phyloP scores from a whole-genome alignment of 2,888 invertebrate genomes.

The Dione juno region DNA sequence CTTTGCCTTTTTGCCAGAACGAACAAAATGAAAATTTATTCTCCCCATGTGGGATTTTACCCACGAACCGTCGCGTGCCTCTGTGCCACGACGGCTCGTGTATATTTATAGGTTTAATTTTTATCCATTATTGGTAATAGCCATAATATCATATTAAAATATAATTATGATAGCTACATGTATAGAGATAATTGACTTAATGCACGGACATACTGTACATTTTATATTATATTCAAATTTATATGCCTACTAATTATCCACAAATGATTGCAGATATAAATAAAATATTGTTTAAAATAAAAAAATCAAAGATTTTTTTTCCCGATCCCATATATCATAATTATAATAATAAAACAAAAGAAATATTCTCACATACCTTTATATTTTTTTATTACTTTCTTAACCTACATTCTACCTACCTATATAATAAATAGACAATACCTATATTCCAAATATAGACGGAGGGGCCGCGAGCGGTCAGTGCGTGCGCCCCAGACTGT shows the following conservation, averaged over 20 bases:
- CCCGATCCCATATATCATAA: too few species aligned
- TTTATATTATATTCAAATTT: not conserved
- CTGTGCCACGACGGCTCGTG: not conserved
- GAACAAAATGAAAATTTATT: too few species aligned
- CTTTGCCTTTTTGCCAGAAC: not conserved
- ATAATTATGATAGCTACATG: too few species aligned
- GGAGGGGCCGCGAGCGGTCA: constrained; percentile 67
- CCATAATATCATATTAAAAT: too few species aligned
- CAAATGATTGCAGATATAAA: not conserved
- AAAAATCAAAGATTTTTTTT: not conserved
- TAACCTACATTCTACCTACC: constrained; percentile 2
- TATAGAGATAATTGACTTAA: too few species aligned
- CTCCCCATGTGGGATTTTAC: not conserved
- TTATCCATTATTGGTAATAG: too few species aligned
- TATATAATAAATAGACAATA: constrained; percentile 38
- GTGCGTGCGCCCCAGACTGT: constrained; percentile 79
- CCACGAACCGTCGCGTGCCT: not conserved
- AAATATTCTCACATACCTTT: not conserved
- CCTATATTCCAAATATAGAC: constrained; percentile 67
- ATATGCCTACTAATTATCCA: not conserved
- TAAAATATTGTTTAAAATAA: too few species aligned
- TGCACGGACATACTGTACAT: too few species aligned
- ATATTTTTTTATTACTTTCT: not conserved
- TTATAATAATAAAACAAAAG: too few species aligned
- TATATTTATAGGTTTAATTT: too few species aligned